Evolutionary conservation across 2,888 invertebrate genomes (phyloP).

Genomic region (Ephialtes manifestator): DNA sequence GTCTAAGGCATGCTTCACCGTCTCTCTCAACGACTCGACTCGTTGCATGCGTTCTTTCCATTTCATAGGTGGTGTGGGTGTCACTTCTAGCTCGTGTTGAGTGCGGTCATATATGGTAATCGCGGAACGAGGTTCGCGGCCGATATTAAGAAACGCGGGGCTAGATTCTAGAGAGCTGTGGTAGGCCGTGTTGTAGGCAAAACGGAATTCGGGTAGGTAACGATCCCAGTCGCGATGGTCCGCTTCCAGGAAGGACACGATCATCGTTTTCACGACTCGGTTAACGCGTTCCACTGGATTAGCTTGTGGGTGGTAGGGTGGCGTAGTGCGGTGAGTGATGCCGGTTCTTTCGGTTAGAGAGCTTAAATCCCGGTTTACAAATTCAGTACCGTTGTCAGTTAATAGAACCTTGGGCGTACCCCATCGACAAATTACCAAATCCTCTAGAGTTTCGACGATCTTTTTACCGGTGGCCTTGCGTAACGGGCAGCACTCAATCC

Average conservation of each 20-base stretch:
- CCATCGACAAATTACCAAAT: neutral
- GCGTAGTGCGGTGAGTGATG: neutral
- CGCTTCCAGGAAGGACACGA: neutral
- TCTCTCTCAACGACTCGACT: neutral
- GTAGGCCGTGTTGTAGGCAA: too few species aligned
- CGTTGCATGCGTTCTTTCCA: neutral
- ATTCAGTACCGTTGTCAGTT: conserved; percentile 1
- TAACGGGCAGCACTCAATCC: conserved; percentile 34
- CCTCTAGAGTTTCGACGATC: neutral
- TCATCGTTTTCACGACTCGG: conserved; percentile 5
- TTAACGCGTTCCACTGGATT: conserved; percentile 13
- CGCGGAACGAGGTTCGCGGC: neutral
- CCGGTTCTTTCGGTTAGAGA: neutral
- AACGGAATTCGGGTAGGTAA: too few species aligned
- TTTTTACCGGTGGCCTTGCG: conserved; percentile 57
- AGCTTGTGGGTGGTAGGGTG: too few species aligned
- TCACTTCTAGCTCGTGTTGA: neutral
- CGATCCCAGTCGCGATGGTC: neutral
- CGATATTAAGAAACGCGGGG: neutral
- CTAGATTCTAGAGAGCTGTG: neutral
- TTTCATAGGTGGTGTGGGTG: neutral
- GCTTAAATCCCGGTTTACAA: neutral
- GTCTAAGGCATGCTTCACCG: too few species aligned
- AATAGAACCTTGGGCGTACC: neutral
- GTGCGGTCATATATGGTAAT: neutral